Percentiles rank a stretch among this genome's conserved stretches.
These are phyloP conservation scores for Antigone vipio DNA, from an alignment of 2,113 vertebrate species.

Conservation along the genomic window DNA sequence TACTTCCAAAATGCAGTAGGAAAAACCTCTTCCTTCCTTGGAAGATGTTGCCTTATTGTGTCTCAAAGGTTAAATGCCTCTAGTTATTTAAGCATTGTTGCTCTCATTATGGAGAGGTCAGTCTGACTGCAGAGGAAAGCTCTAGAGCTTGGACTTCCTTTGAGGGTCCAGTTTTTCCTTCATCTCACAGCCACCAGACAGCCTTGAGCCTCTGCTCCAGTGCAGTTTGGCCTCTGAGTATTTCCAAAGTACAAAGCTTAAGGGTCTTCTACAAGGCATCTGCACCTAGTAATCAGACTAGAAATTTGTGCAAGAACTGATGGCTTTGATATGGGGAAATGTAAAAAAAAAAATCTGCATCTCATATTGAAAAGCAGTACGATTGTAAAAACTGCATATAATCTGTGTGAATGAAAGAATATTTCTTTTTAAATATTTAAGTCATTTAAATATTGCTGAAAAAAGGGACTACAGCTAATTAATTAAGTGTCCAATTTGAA, in stretches of 20 bases:
- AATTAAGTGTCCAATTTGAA: neutral
- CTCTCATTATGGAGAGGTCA: neutral
- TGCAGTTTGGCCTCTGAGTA: neutral
- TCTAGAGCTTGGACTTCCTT: neutral
- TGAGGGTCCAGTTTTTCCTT: neutral
- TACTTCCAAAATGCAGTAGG: neutral
- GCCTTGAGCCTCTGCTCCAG: neutral
- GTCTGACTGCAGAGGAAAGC: neutral
- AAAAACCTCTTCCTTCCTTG: neutral
- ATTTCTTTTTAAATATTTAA: neutral
- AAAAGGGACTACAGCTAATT: neutral
- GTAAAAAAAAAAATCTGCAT: neutral
- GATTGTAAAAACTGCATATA: neutral
- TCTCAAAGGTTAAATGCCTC: neutral
- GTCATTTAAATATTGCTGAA: neutral
- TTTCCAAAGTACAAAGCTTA: neutral
- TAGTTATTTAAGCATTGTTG: neutral
- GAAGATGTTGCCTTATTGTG: neutral
- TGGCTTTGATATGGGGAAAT: neutral
- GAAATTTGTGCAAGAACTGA: neutral
- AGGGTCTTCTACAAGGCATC: neutral
- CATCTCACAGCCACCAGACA: neutral
- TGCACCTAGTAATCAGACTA: neutral
- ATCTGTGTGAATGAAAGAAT: neutral
- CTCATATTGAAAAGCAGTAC: neutral